Base-by-base conservation (phyloP, 2,113 vertebrate genomes). In the Hirundichthys speculiger region DNA sequence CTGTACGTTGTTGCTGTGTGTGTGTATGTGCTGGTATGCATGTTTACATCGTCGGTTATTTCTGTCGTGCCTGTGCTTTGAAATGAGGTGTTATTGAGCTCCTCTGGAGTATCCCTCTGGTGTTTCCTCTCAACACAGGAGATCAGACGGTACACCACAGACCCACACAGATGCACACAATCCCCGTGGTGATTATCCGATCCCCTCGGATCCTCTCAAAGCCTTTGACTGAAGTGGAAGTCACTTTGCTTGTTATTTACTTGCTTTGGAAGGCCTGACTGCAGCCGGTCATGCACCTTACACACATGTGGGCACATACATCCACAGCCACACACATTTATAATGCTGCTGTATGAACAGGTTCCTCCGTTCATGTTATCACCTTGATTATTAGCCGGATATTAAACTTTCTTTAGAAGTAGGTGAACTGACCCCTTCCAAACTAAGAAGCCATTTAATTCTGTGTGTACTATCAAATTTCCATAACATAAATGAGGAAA, bases 171-270 rank as follows among this genome's bases (percentile, higher is more conserved):
- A 52, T 64, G 86, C 49, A 39, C 45, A 34, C 24, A 89, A 93
- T 95, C 95, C 94, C 94, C 78, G 85, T 94, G 93, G 95, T 95
- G 93, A 95, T 95, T 94, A 96, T 94, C 93, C 95, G 94, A 96
- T 95, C 95, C 94, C 91, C 88, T 93, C 93, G 95, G 95, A 97
- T 97, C 95, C 94, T 77, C 87, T 94, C 88, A 90, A 94, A 96
- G 94, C 94, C 95, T 95, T 94, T 93, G 94, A 95, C 94, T 98
- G 94, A 96, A 94, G 87, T 92, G 93, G 94, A 94, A 94, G 95
- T 95, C 93, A 93, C 94, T 95, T 49, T 94, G 92, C 92, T 91
- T 95, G 94, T 96, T 98, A 97, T 96, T 98, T 98, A 97, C 94
- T 94, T 93, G 95, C 93, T 93, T 90, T 94, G n/a, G 62, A 65